These are phyloP conservation scores for Mus spicilegus DNA, from an alignment of 2,113 vertebrate genomes.

Conservation along the genomic window DNA sequence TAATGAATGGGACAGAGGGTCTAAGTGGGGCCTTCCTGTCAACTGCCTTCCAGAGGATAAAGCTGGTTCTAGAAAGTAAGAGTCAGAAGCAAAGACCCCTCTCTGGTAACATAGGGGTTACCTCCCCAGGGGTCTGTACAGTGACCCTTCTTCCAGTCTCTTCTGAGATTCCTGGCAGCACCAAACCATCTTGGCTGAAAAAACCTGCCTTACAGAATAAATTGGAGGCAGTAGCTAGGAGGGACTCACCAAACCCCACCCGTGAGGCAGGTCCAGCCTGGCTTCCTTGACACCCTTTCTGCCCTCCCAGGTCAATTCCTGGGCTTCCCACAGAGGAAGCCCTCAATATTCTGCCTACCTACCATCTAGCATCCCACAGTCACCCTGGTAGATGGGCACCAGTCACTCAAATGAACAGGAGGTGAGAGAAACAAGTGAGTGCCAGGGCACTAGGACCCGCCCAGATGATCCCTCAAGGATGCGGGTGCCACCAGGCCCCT, in stretches of 20 bases:
- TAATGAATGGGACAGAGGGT: neutral
- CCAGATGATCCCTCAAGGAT: rapidly evolving
- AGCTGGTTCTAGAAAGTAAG: slow-evolving; percentile 49
- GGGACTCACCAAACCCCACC: neutral
- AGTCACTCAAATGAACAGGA: neutral
- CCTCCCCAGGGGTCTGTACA: neutral
- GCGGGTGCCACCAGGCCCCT: neutral
- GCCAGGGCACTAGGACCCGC: neutral
- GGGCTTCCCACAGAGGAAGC: neutral
- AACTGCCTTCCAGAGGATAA: slow-evolving; percentile 39
- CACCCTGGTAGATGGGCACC: neutral
- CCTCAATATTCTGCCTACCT: neutral
- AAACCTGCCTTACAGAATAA: rapidly evolving
- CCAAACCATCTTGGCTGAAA: neutral
- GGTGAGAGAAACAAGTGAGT: neutral
- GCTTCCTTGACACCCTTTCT: neutral
- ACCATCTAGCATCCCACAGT: neutral
- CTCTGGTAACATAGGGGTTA: neutral
- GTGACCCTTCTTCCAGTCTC: neutral
- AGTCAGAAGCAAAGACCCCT: slow-evolving; percentile 1
- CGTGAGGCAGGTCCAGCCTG: rapidly evolving
- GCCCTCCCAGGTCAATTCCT: neutral
- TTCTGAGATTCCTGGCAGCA: neutral
- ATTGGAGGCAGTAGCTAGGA: neutral
- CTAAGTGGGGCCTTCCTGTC: slow-evolving; percentile 40